Base-by-base conservation (phyloP, 2,113 vertebrate genomes). In the Merops nubicus region DNA sequence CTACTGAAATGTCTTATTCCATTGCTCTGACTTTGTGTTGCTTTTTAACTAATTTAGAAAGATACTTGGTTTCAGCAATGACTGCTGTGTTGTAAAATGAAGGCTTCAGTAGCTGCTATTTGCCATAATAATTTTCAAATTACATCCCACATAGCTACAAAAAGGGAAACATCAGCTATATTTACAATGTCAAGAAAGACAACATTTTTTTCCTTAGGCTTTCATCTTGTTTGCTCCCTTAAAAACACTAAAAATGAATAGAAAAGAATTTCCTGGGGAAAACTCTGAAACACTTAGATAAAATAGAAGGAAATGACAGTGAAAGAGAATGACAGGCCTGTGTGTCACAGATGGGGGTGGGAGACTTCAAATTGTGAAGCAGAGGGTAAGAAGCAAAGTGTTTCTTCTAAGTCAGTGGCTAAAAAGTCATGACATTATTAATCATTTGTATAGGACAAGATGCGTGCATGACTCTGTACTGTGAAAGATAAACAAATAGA, bases 201-300 rank as follows among this genome's bases (percentile, higher is more conserved):
- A 97, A 95, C 87, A 48, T 94, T 93, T 94, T 96, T 96, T 97
- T 77, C 54, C 82, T 88, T 88, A 77, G 89, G 97, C 96, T 97
- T 97, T 97, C 97, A 97, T 97, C 96, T 97, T 96, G 95, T 96
- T 97, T 97, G 96, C 96, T 97, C 92, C 89, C 79, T 97, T 95
- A 96, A 97, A 97, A 97, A 91, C 87, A 97, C 96, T 97, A 94
- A 97, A 97, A 97, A 97, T 96, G 95, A 97, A 97, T 97, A 97
- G 96, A 97, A 96, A 97, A 97, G 97, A 96, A 97, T 97, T 97
- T 97, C 97, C 97, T 97, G 97, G 96, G 96, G 97, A 97, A 97
- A 97, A 96, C 94, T 87, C 97, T 97, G 97, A 97, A 97, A 96
- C 93, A 91, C 89, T 96, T 91, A 97, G 97, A 97, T 97, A 97